Conservation (phyloP, 1,140 invertebrate species). For the Drosophila lowei region DNA sequence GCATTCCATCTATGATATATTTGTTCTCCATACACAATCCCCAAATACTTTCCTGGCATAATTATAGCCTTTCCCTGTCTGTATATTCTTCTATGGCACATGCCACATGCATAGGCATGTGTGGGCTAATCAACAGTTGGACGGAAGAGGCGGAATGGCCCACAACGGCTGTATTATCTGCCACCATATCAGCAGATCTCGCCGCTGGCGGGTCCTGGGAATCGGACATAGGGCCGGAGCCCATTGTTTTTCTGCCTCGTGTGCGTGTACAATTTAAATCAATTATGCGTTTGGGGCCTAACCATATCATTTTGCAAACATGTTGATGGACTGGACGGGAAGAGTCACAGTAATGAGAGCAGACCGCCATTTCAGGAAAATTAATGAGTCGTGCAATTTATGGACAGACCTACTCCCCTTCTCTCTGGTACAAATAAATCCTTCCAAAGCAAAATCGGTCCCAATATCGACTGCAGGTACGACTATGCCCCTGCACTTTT, state of each 20-base stretch:
- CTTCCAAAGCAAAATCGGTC: no score
- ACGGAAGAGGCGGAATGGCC: slow-evolving; percentile 3
- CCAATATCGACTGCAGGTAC: neutral
- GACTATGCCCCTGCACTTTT: neutral
- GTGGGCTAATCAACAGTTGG: slow-evolving; percentile 60
- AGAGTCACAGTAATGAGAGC: slow-evolving; percentile 21
- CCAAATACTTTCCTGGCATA: slow-evolving; percentile 26
- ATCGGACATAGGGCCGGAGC: slow-evolving; percentile 15
- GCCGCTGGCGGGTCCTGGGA: slow-evolving; percentile 31
- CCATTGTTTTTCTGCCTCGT: slow-evolving; percentile 23
- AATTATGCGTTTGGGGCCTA: slow-evolving; percentile 59
- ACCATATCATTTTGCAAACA: slow-evolving; percentile 33
- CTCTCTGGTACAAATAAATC: no score
- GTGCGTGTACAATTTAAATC: slow-evolving; percentile 66
- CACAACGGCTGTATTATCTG: slow-evolving; percentile 67
- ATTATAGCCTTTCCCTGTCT: slow-evolving; percentile 56
- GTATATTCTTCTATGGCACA: slow-evolving; percentile 48
- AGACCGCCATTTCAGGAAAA: neutral
- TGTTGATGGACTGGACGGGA: no score
- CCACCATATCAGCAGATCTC: slow-evolving; percentile 41
- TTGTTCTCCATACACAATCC: slow-evolving; percentile 1
- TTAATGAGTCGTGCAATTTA: slow-evolving; percentile 44
- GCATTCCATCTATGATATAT: slow-evolving; percentile 64
- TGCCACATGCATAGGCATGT: slow-evolving; percentile 49
- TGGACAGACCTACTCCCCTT: neutral